Evolutionary conservation across 2,113 vertebrate species (phyloP), one percentile per base, ranked within the genome.

Genomic region (Abramis brama): DNA sequence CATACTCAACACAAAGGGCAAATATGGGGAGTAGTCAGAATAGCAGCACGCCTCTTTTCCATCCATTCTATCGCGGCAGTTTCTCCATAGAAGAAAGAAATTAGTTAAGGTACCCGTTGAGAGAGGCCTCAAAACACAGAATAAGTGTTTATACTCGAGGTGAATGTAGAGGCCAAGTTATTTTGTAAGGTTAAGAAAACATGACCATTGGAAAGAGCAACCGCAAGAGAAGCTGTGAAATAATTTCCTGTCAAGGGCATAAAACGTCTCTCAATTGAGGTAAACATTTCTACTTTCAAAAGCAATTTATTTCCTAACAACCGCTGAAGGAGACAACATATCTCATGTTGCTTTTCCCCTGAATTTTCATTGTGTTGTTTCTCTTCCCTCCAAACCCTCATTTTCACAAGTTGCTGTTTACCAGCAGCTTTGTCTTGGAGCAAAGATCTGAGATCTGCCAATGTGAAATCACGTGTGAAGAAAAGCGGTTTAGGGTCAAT

Each of bases 221-320:
- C 91, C 84, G 86, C 90, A 87, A 85, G 91, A 91, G 91, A 92
- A 88, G 91, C 92, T 92, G 92, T 91, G 89, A 91, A 93, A 93
- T 90, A 89, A 93, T 92, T 94, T 94, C 91, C 92, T 92, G 93
- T 93, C 92, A 93, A 92, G 92, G 91, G 91, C 90, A 92, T 91
- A 93, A 94, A 94, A 91, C 64, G 91, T 55, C 91, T 90, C 92
- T 92, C 92, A 94, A 91, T 92, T 93, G 92, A 92, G 92, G 91
- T 93, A 93, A 94, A 94, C 92, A 93, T 93, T 94, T 93, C 89
- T 91, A 93, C 91, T 93, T 94, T 94, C 91, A 92, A 92, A 93
- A 93, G 92, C 92, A 94, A 94, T 94, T 94, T 94, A 93, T 93
- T 94, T 94, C 90, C 89, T 91, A 93, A 93, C 92, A 93, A 91